These are phyloP conservation scores for Pachyramphus minor DNA, from an alignment of 2,113 vertebrate species.

Conservation along the genomic window DNA sequence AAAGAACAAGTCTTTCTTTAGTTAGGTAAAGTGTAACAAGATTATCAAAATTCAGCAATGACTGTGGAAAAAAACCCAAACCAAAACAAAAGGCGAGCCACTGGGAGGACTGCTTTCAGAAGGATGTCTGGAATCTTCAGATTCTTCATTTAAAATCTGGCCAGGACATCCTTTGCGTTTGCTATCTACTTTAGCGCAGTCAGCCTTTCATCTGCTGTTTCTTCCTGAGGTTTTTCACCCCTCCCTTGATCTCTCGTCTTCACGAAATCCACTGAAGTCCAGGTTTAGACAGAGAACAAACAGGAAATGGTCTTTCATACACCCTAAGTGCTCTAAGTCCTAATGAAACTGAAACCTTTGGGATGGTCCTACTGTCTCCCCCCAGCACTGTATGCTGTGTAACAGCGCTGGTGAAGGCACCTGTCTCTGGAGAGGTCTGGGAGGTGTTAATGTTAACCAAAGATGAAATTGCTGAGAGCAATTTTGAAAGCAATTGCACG, in stretches of 20 bases:
- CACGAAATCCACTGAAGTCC: neutral
- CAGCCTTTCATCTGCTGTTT: neutral
- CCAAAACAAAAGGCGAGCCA: neutral
- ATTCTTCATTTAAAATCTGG: neutral
- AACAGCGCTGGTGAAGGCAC: neutral
- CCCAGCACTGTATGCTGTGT: neutral
- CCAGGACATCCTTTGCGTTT: neutral
- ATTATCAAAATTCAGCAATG: neutral
- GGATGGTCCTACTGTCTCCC: neutral
- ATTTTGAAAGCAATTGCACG: too few relatives aligned
- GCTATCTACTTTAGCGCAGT: neutral
- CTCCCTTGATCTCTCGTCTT: neutral
- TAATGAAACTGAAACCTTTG: neutral
- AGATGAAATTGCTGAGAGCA: neutral
- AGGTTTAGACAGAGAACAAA: neutral
- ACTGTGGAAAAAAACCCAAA: neutral
- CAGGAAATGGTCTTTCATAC: fast-evolving
- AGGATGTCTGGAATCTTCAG: neutral
- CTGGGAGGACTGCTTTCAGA: neutral
- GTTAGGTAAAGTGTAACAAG: neutral
- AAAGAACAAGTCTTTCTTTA: neutral
- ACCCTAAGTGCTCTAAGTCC: neutral
- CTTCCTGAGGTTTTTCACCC: neutral
- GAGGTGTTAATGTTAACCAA: neutral
- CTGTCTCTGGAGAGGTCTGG: neutral